These are phyloP conservation scores for Macaria notata DNA, from an alignment of 2,888 invertebrate species.

Conservation along the genomic window DNA sequence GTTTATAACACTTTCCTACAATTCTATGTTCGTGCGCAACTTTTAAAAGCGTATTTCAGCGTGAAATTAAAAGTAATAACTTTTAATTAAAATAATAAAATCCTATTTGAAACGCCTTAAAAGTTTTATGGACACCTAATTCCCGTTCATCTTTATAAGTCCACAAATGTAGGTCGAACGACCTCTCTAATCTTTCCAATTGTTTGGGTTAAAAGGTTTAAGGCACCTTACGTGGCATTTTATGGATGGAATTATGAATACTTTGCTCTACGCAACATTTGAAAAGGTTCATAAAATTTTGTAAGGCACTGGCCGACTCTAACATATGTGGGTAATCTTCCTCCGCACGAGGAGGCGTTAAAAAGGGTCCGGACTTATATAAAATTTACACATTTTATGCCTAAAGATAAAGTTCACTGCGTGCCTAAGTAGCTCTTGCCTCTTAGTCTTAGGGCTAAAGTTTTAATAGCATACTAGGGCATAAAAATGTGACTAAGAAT, in stretches of 20 bases:
- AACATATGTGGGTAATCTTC: slow-evolving; percentile 34
- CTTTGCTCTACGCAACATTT: slow-evolving; percentile 40
- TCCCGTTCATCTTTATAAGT: slow-evolving; percentile 35
- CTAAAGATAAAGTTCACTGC: slow-evolving; percentile 14
- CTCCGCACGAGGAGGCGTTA: slow-evolving; percentile 15
- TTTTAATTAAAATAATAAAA: too few species aligned
- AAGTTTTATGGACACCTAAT: slow-evolving; percentile 39
- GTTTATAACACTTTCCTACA: too few species aligned
- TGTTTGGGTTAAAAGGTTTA: slow-evolving; percentile 24
- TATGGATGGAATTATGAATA: slow-evolving; percentile 44
- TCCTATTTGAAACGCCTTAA: too few species aligned
- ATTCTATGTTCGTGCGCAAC: too few species aligned
- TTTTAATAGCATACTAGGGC: slow-evolving; percentile 1
- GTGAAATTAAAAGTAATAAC: too few species aligned
- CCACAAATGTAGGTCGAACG: slow-evolving; percentile 30
- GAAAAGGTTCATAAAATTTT: slow-evolving; percentile 49
- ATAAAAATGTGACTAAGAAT: too few species aligned
- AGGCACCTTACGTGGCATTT: slow-evolving; percentile 26
- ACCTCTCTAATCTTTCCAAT: slow-evolving; percentile 32
- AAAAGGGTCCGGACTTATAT: slow-evolving; percentile 21
- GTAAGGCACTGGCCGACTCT: slow-evolving; percentile 39
- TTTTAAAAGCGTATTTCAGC: too few species aligned
- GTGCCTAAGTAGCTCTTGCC: slow-evolving; percentile 6
- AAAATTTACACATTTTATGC: slow-evolving; percentile 23
- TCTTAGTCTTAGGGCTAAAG: slow-evolving; percentile 3